Evolutionary conservation across 2,113 vertebrate species (phyloP).

Genomic region (Lates calcarifer): DNA sequence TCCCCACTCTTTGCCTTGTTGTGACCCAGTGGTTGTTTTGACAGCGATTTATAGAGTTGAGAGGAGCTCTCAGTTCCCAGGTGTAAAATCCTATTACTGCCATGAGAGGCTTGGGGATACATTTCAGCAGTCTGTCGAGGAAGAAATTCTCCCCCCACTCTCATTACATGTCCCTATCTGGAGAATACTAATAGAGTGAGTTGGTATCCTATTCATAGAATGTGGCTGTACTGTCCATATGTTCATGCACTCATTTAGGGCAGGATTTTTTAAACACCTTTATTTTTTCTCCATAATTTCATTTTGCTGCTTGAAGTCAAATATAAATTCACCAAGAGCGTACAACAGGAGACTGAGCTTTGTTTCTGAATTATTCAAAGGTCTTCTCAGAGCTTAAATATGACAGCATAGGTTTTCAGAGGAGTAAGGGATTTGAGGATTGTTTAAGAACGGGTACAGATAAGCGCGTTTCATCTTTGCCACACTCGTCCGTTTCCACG

Average conservation of each 20-base stretch:
- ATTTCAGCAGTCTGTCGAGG: constrained; percentile 60
- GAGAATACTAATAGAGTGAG: constrained; percentile 52
- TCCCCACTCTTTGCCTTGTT: constrained; percentile 56
- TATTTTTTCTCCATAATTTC: not conserved
- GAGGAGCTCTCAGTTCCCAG: constrained; percentile 70
- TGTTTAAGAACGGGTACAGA: constrained; percentile 30
- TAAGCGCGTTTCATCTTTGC: constrained; percentile 50
- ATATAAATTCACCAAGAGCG: constrained; percentile 3
- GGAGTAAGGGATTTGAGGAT: constrained; percentile 45
- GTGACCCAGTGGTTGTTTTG: constrained; percentile 75
- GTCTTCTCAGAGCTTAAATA: constrained; percentile 7
- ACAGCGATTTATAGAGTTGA: constrained; percentile 71
- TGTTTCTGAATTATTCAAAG: constrained; percentile 39
- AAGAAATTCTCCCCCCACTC: constrained; percentile 45
- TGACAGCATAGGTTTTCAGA: constrained; percentile 21
- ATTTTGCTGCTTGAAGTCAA: not conserved
- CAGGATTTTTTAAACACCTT: not conserved
- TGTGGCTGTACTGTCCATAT: not conserved
- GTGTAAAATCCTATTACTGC: constrained; percentile 79
- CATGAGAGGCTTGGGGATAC: constrained; percentile 57
- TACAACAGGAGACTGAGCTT: constrained; percentile 3
- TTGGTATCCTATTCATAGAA: constrained; percentile 29
- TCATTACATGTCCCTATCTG: constrained; percentile 49
- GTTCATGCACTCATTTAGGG: constrained; percentile 23
- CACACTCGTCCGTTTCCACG: constrained; percentile 7